phyloP scores from a whole-genome alignment of 2,888 invertebrate genomes.

The Dolichopus griseipennis region DNA sequence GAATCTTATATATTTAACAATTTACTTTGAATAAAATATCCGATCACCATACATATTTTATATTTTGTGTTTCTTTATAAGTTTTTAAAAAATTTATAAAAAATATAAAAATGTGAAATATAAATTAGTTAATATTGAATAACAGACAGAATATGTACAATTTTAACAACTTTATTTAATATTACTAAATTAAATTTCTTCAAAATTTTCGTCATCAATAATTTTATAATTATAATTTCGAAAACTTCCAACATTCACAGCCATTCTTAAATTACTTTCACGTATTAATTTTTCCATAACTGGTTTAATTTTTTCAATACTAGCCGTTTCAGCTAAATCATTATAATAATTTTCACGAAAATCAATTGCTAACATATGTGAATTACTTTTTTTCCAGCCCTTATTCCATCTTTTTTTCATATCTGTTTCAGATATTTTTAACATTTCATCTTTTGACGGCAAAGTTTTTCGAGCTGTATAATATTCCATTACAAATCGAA shows the following conservation, averaged over 20 bases:
- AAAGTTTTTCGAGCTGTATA: slow-evolving; percentile 54
- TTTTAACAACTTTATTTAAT: too few species aligned
- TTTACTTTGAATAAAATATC: too few species aligned
- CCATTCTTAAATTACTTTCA: slow-evolving; percentile 54
- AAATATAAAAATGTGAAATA: too few species aligned
- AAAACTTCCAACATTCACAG: slow-evolving; percentile 53
- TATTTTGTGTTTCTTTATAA: too few species aligned
- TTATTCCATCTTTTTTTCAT: slow-evolving; percentile 48
- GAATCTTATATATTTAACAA: too few species aligned
- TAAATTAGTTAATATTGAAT: too few species aligned
- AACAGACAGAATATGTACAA: too few species aligned
- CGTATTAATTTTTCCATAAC: slow-evolving; percentile 65
- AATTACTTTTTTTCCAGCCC: slow-evolving; percentile 61
- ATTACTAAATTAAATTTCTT: too few species aligned
- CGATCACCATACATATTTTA: too few species aligned
- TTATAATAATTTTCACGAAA: slow-evolving; percentile 58
- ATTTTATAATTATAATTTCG: slow-evolving; percentile 54
- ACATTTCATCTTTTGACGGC: slow-evolving; percentile 57
- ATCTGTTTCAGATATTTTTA: slow-evolving; percentile 52
- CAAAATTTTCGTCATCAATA: slow-evolving; percentile 51
- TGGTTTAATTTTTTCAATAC: slow-evolving; percentile 52
- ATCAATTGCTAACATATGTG: slow-evolving; percentile 68
- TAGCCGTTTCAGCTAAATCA: slow-evolving; percentile 55
- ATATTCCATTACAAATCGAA: slow-evolving; percentile 54
- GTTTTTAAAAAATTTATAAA: too few species aligned